Evolutionary conservation across 2,797 vertebrate species (phyloP).

Genomic region (Parambassis ranga): DNA sequence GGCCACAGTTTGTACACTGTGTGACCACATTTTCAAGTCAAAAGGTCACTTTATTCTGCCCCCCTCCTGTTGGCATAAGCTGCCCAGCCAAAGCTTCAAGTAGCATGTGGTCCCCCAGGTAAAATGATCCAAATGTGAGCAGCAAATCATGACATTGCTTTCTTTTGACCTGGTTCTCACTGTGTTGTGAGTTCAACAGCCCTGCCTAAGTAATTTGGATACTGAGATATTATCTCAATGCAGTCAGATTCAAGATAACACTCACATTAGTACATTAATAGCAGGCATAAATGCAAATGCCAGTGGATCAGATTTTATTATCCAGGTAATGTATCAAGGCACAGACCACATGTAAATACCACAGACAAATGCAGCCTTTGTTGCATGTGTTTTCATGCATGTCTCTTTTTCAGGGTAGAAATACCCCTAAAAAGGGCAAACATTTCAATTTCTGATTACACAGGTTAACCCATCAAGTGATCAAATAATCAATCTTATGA

Average conservation of each 20-base stretch:
- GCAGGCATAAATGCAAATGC: not conserved
- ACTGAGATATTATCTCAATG: not conserved
- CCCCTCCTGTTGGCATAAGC: too few species aligned
- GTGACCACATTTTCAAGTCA: too few species aligned
- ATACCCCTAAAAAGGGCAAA: too few species aligned
- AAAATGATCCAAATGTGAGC: too few species aligned
- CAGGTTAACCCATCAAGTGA: too few species aligned
- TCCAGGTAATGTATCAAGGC: slow-evolving; percentile 5
- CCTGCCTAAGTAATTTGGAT: not conserved
- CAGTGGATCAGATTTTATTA: slow-evolving; percentile 7
- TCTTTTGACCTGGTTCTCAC: too few species aligned
- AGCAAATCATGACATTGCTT: not conserved
- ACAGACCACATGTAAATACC: slow-evolving; percentile 10
- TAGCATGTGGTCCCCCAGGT: too few species aligned
- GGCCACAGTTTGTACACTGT: too few species aligned
- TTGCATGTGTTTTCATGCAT: not conserved
- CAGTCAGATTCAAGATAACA: not conserved
- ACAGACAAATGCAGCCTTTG: not conserved
- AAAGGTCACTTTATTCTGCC: too few species aligned
- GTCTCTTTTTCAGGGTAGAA: too few species aligned
- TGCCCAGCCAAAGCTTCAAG: too few species aligned
- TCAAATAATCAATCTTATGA: slow-evolving; percentile 19
- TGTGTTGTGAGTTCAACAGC: not conserved
- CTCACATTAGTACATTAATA: slow-evolving; percentile 11
- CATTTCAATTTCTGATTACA: too few species aligned